Percentiles rank a stretch among this genome's conserved stretches.
These are phyloP conservation scores for Synergus laeviventris DNA, from an alignment of 2,888 invertebrate genomes.

Conservation along the genomic window DNA sequence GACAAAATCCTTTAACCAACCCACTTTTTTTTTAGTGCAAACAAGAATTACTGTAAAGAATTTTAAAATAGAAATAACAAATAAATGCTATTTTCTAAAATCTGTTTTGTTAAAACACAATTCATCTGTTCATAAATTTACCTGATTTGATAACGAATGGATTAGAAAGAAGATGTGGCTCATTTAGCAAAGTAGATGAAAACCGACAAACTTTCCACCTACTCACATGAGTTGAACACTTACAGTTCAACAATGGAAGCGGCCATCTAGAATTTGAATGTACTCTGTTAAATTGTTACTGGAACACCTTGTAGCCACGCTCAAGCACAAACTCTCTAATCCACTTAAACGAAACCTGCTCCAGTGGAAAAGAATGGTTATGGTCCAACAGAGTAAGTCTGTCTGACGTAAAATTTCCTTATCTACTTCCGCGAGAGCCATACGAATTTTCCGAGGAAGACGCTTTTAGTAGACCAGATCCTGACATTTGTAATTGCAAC, in stretches of 20 bases:
- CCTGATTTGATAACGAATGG: background rate
- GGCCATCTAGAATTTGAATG: slow-evolving; percentile 13
- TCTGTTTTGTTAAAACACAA: no score
- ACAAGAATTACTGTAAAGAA: background rate
- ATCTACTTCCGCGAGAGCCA: slow-evolving; percentile 29
- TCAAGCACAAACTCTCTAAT: slow-evolving; percentile 33
- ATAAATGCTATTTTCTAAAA: no score
- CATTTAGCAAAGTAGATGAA: slow-evolving; percentile 2
- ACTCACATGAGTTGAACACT: background rate
- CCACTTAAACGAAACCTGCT: slow-evolving; percentile 38
- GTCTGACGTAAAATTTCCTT: slow-evolving; percentile 33
- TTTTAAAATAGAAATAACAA: no score
- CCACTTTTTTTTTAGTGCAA: slow-evolving; percentile 4
- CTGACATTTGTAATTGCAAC: slow-evolving; percentile 19
- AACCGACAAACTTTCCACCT: background rate
- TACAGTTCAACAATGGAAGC: background rate
- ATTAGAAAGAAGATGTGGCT: background rate
- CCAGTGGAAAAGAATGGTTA: slow-evolving; percentile 35
- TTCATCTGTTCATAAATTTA: no score
- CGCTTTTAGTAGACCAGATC: slow-evolving; percentile 2
- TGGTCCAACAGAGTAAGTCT: slow-evolving; percentile 13
- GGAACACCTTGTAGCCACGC: slow-evolving; percentile 25
- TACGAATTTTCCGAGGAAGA: slow-evolving; percentile 25
- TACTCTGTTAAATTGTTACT: slow-evolving; percentile 22
- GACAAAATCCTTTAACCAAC: slow-evolving; percentile 46